Evolutionary conservation across 2,113 vertebrate genomes (phyloP).

Genomic region (Zeus faber): DNA sequence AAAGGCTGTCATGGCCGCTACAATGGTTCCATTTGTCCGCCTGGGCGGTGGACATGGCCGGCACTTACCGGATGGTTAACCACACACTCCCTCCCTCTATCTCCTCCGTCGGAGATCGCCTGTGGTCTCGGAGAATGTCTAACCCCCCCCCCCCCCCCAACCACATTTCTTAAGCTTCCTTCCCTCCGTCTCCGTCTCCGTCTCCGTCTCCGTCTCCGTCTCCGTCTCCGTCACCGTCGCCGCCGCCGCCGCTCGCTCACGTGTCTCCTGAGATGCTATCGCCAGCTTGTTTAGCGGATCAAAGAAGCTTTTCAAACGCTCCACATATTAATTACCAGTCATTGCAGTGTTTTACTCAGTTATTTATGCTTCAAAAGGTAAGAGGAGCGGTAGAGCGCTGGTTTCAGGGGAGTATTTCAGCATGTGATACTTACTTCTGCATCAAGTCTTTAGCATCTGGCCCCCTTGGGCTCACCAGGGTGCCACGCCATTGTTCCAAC

Average conservation of each 20-base stretch:
- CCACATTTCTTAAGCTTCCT: slow-evolving; percentile 67
- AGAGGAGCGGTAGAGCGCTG: no score
- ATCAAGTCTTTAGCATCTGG: no score
- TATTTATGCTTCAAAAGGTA: slow-evolving; percentile 8
- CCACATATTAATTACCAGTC: slow-evolving; percentile 48
- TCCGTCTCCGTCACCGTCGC: no score
- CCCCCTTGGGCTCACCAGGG: no score
- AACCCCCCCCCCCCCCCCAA: no score
- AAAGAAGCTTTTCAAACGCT: slow-evolving; percentile 41
- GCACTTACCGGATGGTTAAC: slow-evolving; percentile 67
- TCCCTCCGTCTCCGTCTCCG: slow-evolving; percentile 33
- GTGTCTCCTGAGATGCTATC: slow-evolving; percentile 59
- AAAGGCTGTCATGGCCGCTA: slow-evolving; percentile 58
- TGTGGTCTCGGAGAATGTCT: slow-evolving; percentile 57
- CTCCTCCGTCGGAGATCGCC: slow-evolving; percentile 60
- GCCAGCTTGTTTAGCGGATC: slow-evolving; percentile 55
- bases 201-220: slow-evolving; percentile 14
- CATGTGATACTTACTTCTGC: no score
- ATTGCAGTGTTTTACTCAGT: slow-evolving; percentile 5
- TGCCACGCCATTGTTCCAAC: no score
- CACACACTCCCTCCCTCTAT: slow-evolving; percentile 58
- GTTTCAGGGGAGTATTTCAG: no score
- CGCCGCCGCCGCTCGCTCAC: slow-evolving; percentile 37
- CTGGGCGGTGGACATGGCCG: slow-evolving; percentile 50
- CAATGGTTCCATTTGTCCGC: slow-evolving; percentile 71